Evolutionary conservation across 2,113 vertebrate genomes (phyloP).

Genomic region (Trichomycterus rosablanca): DNA sequence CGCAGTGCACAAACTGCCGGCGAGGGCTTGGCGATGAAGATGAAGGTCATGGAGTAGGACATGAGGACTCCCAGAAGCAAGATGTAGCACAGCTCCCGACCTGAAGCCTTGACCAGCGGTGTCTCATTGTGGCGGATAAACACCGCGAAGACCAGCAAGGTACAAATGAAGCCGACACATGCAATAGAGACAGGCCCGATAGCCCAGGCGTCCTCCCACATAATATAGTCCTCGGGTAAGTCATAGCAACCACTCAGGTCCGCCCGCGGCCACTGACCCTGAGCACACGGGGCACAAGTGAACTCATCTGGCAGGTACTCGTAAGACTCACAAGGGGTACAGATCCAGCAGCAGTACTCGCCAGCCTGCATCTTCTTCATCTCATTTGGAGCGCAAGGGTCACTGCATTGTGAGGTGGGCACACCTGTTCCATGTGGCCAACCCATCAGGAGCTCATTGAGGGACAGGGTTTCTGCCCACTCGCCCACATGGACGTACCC

Average conservation of each 20-base stretch:
- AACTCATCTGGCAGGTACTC: constrained; percentile 95
- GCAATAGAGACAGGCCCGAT: constrained; percentile 95
- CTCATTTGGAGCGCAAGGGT: constrained; percentile 92
- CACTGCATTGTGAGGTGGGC: constrained; percentile 93
- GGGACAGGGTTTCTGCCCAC: constrained; percentile 87
- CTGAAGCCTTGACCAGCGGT: constrained; percentile 92
- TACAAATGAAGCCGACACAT: constrained; percentile 89
- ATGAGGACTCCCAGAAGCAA: constrained; percentile 90
- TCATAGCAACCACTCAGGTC: constrained; percentile 88
- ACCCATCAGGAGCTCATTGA: constrained; percentile 80
- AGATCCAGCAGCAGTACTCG: constrained; percentile 98
- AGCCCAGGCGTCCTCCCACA: constrained; percentile 97
- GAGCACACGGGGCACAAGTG: constrained; percentile 86
- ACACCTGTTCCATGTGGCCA: constrained; percentile 81
- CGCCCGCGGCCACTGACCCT: constrained; percentile 87
- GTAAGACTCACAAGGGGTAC: constrained; percentile 88
- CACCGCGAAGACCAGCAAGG: constrained; percentile 82
- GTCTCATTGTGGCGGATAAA: constrained; percentile 93
- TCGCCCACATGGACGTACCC: constrained; percentile 89
- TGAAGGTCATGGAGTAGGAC: constrained; percentile 96
- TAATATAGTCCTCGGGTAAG: constrained; percentile 95
- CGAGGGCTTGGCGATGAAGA: constrained; percentile 95
- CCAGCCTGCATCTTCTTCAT: constrained; percentile 99
- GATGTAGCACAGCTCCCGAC: constrained; percentile 94
- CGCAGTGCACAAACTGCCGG: constrained; percentile 88